These are phyloP conservation scores for Fragum sueziense DNA, from an alignment of 2,888 invertebrate genomes.

Conservation along the genomic window DNA sequence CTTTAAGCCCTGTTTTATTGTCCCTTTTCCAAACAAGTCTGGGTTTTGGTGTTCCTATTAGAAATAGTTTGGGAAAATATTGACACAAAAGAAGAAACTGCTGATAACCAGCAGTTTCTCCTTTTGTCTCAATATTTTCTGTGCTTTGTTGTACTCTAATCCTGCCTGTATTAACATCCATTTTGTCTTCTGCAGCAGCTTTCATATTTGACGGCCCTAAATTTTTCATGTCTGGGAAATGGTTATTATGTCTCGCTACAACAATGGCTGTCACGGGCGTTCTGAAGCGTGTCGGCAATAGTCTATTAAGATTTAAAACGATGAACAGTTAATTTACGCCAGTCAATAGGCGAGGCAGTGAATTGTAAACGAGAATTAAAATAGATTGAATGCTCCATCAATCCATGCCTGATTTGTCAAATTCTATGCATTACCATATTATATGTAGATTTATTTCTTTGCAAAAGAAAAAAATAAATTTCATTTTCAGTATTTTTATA, in stretches of 20 bases:
- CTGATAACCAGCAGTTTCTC: no score
- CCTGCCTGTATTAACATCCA: no score
- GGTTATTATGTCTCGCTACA: slow-evolving; percentile 23
- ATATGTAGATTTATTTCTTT: slow-evolving; percentile 20
- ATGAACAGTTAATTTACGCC: slow-evolving; percentile 25
- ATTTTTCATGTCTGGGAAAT: no score
- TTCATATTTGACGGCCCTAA: no score
- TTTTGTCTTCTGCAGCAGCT: no score
- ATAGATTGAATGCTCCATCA: slow-evolving; percentile 51
- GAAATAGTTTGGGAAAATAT: no score
- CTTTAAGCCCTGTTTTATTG: slow-evolving; percentile 8
- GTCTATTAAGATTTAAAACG: slow-evolving; percentile 24
- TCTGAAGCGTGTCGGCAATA: slow-evolving; percentile 14
- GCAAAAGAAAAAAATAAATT: slow-evolving; percentile 14
- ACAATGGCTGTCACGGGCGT: slow-evolving; percentile 24
- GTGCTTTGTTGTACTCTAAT: no score
- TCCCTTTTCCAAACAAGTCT: no score
- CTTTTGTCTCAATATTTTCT: no score
- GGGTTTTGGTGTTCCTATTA: no score
- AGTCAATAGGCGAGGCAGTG: slow-evolving; percentile 27
- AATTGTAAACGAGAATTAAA: slow-evolving; percentile 52
- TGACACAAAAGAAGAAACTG: no score
- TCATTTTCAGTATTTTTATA: slow-evolving; percentile 26
- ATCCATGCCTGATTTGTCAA: slow-evolving; percentile 41
- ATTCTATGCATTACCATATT: slow-evolving; percentile 27